Evolutionary conservation across 2,113 vertebrate species (phyloP).

Genomic region (Semnornis frantzii): DNA sequence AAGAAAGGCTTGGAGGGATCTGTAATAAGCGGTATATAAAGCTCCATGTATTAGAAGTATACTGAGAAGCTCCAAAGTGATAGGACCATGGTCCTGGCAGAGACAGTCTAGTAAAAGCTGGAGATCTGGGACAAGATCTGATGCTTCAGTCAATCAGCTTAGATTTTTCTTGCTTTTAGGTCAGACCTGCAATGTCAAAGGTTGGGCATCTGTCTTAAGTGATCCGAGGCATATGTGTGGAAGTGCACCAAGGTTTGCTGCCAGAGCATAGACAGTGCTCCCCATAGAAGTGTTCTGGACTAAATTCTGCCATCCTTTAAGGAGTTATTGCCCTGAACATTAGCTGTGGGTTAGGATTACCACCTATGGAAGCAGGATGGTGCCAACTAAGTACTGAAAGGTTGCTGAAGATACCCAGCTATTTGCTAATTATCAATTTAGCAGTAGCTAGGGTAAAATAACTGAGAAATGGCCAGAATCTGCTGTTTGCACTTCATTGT

Average conservation of each 20-base stretch:
- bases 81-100: neutral
- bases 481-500: neutral
- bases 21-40: neutral
- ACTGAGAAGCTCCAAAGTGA: neutral
- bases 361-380: neutral
- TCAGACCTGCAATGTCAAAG: neutral
- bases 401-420: neutral
- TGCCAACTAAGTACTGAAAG: neutral
- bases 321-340: neutral
- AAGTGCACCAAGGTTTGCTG: neutral
- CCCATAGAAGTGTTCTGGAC: neutral
- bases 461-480: neutral
- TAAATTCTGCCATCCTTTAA: neutral
- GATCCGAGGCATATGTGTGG: rapidly evolving
- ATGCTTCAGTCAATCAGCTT: neutral
- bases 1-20: neutral
- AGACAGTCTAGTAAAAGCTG: neutral
- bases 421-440: neutral
- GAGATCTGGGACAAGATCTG: neutral
- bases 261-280: rapidly evolving
- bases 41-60: neutral
- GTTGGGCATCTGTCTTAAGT: neutral
- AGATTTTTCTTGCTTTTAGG: neutral
- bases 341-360: neutral
- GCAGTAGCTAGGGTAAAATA: neutral